Percentiles rank a stretch among this genome's conserved stretches.
Evolutionary conservation across 2,888 invertebrate species (phyloP).

Genomic region (Neria commutata): DNA sequence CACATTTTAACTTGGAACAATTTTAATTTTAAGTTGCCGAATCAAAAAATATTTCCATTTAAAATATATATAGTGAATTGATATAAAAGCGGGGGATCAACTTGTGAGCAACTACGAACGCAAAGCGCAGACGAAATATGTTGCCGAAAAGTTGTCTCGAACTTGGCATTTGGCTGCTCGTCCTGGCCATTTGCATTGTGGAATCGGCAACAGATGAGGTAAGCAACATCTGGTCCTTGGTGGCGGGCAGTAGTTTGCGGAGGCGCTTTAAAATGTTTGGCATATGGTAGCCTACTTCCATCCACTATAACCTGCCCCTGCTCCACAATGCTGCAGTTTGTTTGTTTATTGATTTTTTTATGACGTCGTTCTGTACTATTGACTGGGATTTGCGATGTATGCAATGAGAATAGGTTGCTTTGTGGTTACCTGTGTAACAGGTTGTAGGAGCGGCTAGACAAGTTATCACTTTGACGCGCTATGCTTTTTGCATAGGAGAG

Average conservation of each 20-base stretch:
- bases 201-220: conserved; percentile 46
- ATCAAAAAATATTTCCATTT: not conserved
- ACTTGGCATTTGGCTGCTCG: conserved; percentile 19
- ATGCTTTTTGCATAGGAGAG: no score
- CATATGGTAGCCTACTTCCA: conserved; percentile 22
- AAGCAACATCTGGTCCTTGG: conserved; percentile 21
- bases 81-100: not conserved
- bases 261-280: conserved; percentile 11
- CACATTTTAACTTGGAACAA: no score
- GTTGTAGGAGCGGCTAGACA: no score
- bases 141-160: not conserved
- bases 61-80: not conserved
- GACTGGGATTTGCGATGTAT: no score
- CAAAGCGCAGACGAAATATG: no score
- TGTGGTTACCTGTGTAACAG: no score
- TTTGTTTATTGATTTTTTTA: conserved; percentile 17
- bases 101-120: no score
- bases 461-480: no score
- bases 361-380: conserved; percentile 8
- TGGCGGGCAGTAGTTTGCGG: not conserved
- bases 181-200: conserved; percentile 36
- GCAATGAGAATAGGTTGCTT: no score
- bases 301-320: not conserved
- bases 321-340: not conserved
- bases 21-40: not conserved